Percentiles rank a stretch among this genome's conserved stretches.
phyloP scores from a whole-genome alignment of 2,113 vertebrate species.

The Trematomus loennbergii region DNA sequence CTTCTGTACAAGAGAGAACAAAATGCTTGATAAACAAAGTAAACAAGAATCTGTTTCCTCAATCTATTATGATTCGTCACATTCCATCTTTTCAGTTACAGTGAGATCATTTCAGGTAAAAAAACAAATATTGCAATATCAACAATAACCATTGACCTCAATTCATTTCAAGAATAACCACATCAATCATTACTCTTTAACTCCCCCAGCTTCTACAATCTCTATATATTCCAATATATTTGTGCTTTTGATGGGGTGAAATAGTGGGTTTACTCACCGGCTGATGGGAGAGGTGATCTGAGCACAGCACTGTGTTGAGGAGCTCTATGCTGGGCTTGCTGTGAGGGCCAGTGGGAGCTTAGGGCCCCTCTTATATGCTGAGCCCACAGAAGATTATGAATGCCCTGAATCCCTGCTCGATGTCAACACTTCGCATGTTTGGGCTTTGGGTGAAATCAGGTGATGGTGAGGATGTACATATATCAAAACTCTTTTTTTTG shows the following conservation, averaged over 20 bases:
- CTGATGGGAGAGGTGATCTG: conserved; percentile 45
- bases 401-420: conserved; percentile 55
- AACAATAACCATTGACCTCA: background rate
- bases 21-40: background rate
- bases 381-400: conserved; percentile 84
- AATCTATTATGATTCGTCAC: background rate
- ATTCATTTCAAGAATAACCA: background rate
- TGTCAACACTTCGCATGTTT: conserved; percentile 41
- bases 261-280: conserved; percentile 72
- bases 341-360: conserved; percentile 44
- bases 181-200: background rate
- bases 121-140: background rate
- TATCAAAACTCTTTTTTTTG: background rate
- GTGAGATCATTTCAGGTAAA: background rate
- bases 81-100: background rate
- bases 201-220: background rate
- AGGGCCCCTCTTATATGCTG: conserved; percentile 82
- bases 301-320: conserved; percentile 17
- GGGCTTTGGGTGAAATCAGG: background rate
- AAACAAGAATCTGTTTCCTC: background rate
- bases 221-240: no score
- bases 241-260: background rate
- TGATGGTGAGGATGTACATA: background rate
- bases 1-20: background rate
- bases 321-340: conserved; percentile 68